phyloP scores from a whole-genome alignment of 2,888 invertebrate genomes.

The Sarcophaga caerulescens region DNA sequence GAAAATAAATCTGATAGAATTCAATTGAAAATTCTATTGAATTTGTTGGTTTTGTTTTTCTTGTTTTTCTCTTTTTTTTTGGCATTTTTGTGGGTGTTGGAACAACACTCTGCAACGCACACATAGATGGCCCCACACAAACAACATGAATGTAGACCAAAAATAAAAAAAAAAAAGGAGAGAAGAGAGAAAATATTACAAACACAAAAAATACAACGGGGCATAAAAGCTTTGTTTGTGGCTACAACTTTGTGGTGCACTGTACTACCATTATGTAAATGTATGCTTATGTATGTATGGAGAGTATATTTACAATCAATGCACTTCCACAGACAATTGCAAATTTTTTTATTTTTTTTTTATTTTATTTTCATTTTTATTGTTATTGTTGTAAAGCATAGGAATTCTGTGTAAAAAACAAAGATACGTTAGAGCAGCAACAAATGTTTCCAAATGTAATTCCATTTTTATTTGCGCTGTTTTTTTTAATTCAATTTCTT shows the following conservation, averaged over 20 bases:
- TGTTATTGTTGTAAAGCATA: slow-evolving; percentile 12
- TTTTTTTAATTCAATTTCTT: background rate
- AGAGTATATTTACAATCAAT: slow-evolving; percentile 50
- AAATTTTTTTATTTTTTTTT: slow-evolving; percentile 33
- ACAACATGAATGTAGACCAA: slow-evolving; percentile 9
- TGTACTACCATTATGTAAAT: background rate
- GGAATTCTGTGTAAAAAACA: slow-evolving; percentile 51
- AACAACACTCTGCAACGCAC: slow-evolving; percentile 35
- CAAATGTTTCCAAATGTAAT: slow-evolving; percentile 61
- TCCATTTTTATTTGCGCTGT: slow-evolving; percentile 48
- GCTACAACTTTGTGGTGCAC: slow-evolving; percentile 36
- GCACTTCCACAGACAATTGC: slow-evolving; percentile 52
- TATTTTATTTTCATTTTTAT: background rate
- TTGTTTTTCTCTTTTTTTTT: slow-evolving; percentile 1
- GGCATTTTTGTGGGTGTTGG: slow-evolving; percentile 66
- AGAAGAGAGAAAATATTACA: slow-evolving; percentile 5
- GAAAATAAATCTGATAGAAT: slow-evolving; percentile 62
- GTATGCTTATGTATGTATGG: background rate
- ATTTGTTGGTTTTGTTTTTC: slow-evolving; percentile 40
- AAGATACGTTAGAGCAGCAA: slow-evolving; percentile 18
- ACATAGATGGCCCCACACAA: no score
- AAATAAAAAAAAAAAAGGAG: background rate
- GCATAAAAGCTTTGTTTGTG: slow-evolving; percentile 37
- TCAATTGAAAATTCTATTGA: slow-evolving; percentile 66
- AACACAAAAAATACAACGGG: slow-evolving; percentile 3